These are phyloP conservation scores for Benitochromis conjunctus DNA, from an alignment of 2,113 vertebrate species.

Conservation along the genomic window DNA sequence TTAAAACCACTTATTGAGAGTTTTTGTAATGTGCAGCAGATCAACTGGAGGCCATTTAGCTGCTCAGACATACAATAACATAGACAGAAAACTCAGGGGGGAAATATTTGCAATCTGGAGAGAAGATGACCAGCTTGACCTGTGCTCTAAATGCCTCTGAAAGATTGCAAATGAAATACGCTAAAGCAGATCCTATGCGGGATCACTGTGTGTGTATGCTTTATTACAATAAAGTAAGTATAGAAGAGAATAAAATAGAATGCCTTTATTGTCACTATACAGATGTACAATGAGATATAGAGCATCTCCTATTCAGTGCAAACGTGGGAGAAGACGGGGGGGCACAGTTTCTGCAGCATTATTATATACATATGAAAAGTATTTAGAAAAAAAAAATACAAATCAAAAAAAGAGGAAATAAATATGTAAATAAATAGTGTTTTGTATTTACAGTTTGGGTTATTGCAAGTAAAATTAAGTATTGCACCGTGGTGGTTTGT, in stretches of 20 bases:
- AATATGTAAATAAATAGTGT: no score
- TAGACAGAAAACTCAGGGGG: neutral
- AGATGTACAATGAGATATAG: neutral
- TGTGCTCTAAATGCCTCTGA: neutral
- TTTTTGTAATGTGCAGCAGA: slow-evolving; percentile 36
- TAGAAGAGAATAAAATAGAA: neutral
- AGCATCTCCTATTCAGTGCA: no score
- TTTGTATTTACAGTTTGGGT: no score
- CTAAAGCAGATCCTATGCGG: neutral
- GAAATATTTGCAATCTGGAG: neutral
- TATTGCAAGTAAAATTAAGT: no score
- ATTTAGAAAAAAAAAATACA: no score
- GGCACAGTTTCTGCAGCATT: no score
- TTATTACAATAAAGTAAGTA: neutral
- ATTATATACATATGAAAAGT: no score
- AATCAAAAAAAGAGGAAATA: no score
- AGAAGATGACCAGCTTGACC: slow-evolving; percentile 3
- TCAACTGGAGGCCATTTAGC: slow-evolving; percentile 36
- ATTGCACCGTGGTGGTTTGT: no score
- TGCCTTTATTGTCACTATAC: neutral
- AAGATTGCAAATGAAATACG: neutral
- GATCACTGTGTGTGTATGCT: neutral
- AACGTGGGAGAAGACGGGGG: no score
- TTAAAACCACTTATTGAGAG: slow-evolving; percentile 15
- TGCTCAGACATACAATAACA: slow-evolving; percentile 46